phyloP scores from a whole-genome alignment of 2,113 vertebrate species.

The Misgurnus mizolepis region DNA sequence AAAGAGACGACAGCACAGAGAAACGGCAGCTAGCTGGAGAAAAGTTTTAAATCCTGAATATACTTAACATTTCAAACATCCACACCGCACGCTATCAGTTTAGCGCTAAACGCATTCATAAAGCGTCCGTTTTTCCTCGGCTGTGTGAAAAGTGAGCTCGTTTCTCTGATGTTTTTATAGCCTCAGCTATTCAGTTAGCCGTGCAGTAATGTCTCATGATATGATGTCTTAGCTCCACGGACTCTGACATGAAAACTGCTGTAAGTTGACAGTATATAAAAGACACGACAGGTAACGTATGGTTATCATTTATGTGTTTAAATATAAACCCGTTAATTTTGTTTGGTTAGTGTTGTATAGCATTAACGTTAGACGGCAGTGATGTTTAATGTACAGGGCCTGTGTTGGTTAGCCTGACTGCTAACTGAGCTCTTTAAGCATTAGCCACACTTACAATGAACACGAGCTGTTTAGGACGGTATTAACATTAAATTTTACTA shows the following conservation, averaged over 20 bases:
- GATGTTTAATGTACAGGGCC: conserved; percentile 13
- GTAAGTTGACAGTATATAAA: conserved; percentile 36
- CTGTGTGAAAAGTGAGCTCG: not conserved
- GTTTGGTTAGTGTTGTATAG: not conserved
- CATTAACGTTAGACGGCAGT: not conserved
- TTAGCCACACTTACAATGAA: not conserved
- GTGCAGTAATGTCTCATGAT: not conserved
- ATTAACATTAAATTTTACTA: not conserved
- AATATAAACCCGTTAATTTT: not conserved
- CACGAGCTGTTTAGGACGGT: not conserved
- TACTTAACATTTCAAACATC: not conserved
- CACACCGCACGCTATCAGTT: not conserved
- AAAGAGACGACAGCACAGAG: conserved; percentile 44
- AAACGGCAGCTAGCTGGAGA: conserved; percentile 20
- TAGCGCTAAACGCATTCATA: not conserved
- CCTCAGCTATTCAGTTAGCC: conserved; percentile 15
- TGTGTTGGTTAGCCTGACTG: conserved; percentile 23
- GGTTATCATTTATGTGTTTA: not conserved
- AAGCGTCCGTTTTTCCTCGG: not conserved
- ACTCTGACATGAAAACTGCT: conserved; percentile 22
- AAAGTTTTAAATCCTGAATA: conserved; percentile 48
- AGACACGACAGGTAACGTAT: conserved; percentile 22
- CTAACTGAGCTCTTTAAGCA: conserved; percentile 24
- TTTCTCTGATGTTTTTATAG: conserved; percentile 3
- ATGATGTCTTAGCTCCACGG: conserved; percentile 1